Percentiles rank a stretch among this genome's conserved stretches.
Evolutionary conservation across 2,797 vertebrate species (phyloP).

Genomic region (Phrynocephalus guinanensis): DNA sequence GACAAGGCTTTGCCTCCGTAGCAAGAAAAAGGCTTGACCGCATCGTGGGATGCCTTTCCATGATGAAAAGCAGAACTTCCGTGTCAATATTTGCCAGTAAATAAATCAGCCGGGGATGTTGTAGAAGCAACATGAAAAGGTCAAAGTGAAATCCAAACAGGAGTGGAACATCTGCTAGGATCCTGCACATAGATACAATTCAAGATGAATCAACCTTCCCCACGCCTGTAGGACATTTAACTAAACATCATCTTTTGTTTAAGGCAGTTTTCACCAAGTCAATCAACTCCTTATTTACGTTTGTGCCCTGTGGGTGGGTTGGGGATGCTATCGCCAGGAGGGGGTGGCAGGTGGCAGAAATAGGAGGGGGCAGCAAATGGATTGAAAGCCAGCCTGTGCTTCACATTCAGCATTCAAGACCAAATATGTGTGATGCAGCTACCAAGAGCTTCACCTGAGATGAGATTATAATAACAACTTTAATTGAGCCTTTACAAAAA

Average conservation of each 20-base stretch:
- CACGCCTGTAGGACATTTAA: constrained; percentile 69
- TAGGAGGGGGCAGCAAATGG: neutral
- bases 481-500: constrained; percentile 70
- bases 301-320: constrained; percentile 64
- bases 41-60: neutral
- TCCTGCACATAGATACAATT: constrained; percentile 59
- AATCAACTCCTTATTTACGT: constrained; percentile 74
- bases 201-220: constrained; percentile 77
- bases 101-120: neutral
- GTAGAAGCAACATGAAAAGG: neutral
- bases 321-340: neutral
- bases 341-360: constrained; percentile 32
- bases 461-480: constrained; percentile 64
- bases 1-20: no score
- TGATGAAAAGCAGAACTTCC: neutral
- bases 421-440: constrained; percentile 41
- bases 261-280: constrained; percentile 57
- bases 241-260: constrained; percentile 67
- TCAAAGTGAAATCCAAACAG: constrained; percentile 39
- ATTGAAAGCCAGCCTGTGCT: constrained; percentile 66
- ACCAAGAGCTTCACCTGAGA: constrained; percentile 58
- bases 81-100: neutral
- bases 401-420: constrained; percentile 68
- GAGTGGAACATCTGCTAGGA: constrained; percentile 59
- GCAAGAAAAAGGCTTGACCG: neutral